phyloP scores from a whole-genome alignment of 1,140 invertebrate genomes.

The Drosophila virilis region DNA sequence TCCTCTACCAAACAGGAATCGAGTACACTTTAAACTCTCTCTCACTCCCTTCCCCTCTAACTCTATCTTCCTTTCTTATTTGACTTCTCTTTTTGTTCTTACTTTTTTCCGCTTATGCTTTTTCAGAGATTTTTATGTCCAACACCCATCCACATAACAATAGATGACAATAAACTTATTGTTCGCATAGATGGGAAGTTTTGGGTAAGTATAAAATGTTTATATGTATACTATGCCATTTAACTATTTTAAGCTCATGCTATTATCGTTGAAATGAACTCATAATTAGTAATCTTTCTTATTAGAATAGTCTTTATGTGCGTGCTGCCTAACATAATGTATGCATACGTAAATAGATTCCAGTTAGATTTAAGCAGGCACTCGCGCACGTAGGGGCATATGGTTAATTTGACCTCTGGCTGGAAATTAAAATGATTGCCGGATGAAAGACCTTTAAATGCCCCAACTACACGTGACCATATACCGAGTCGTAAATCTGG shows the following conservation, averaged over 20 bases:
- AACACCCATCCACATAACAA: no score
- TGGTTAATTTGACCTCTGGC: slow-evolving; percentile 1
- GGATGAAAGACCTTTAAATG: not conserved
- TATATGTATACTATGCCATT: no score
- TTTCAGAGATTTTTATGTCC: no score
- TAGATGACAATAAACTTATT: no score
- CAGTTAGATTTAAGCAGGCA: not conserved
- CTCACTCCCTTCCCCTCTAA: no score
- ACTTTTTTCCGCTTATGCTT: no score
- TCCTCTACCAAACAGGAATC: no score
- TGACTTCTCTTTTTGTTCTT: no score
- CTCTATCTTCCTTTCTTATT: no score
- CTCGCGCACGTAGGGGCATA: not conserved
- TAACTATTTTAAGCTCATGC: not conserved
- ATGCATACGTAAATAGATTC: not conserved
- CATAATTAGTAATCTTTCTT: not conserved
- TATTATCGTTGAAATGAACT: not conserved
- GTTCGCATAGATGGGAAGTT: no score
- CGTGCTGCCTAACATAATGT: not conserved
- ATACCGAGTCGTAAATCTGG: slow-evolving; percentile 1
- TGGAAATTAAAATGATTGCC: not conserved
- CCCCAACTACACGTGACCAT: not conserved
- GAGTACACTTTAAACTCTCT: no score
- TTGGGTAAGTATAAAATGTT: no score
- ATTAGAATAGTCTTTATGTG: not conserved